Evolutionary conservation across 2,888 invertebrate species (phyloP), one percentile per base, ranked within the genome.

Genomic region (Mayetiola destructor): DNA sequence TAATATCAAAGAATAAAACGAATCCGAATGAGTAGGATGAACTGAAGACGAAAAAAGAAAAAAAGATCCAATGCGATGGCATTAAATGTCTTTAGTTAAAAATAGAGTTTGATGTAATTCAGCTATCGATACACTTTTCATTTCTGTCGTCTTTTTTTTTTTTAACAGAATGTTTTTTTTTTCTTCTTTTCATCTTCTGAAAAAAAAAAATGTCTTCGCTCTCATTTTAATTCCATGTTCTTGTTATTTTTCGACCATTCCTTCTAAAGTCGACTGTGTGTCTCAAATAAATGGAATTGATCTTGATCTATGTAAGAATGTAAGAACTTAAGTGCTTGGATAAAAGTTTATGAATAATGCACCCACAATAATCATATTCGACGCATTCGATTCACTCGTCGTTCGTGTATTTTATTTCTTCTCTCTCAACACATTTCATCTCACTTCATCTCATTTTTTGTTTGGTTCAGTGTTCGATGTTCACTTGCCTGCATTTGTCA

Each of bases 51-150:
- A 48, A 23, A 48, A 48, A 48, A n/a, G n/a, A n/a, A n/a, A n/a
- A n/a, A n/a, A n/a, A n/a, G n/a, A n/a, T n/a, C n/a, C 23, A 23
- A 42, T 42, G 42, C 23, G 42, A 42, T 42, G 42, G 42, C 23
- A 42, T 42, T 42, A 42, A 42, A 48, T 48, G 48, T 48, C 48
- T 48, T 48, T 48, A 27, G 48, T 48, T 48, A 48, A 48, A 48
- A 48, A 48, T 48, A 48, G 48, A 48, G 48, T 48, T 48, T 48
- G 48, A 48, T 48, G 48, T 48, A 48, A 48, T 48, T 48, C 48
- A 48, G 48, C 48, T 48, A 27, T 48, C 48, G 48, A 48, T 48
- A 48, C 48, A 48, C 48, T 27, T 48, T 48, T n/a, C n/a, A n/a
- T n/a, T n/a, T n/a, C n/a, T n/a, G n/a, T n/a, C n/a, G n/a, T n/a